A percentile compares a stretch with the other conserved stretches of the same genome.
These are phyloP conservation scores for Fabriciana adippe DNA, from an alignment of 2,888 invertebrate genomes.

Conservation along the genomic window DNA sequence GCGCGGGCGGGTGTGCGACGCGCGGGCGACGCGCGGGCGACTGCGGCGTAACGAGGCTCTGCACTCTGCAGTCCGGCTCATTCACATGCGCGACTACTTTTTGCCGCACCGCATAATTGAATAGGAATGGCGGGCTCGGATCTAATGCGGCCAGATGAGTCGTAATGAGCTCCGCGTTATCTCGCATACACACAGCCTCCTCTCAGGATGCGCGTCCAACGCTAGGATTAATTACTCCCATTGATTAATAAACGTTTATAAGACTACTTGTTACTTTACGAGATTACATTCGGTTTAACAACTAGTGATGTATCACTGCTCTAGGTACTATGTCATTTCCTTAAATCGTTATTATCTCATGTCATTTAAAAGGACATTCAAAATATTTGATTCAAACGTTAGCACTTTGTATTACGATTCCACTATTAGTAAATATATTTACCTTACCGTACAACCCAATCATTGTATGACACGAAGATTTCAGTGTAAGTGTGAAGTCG, in stretches of 20 bases:
- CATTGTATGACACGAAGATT: constrained; percentile 13
- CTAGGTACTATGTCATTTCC: too few species aligned
- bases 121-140: constrained; percentile 65
- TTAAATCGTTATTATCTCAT: too few species aligned
- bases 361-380: too few species aligned
- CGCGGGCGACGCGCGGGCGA: constrained; percentile 43
- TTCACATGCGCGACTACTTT: constrained; percentile 79
- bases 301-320: neutral
- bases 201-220: neutral
- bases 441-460: neutral
- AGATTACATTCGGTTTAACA: neutral
- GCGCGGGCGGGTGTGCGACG: constrained; percentile 36
- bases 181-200: constrained; percentile 16
- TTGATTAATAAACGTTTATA: constrained; percentile 25
- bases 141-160: constrained; percentile 43
- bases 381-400: too few species aligned
- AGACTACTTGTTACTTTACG: neutral
- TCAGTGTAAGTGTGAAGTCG: constrained; percentile 31
- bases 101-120: constrained; percentile 72
- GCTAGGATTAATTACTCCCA: constrained; percentile 10
- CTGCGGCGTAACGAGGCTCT: constrained; percentile 61
- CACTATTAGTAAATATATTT: neutral
- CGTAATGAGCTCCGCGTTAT: constrained; percentile 39
- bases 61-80: constrained; percentile 54
- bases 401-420: too few species aligned